Conservation (phyloP, 1,140 invertebrate genomes). For the Orius insidiosus region DNA sequence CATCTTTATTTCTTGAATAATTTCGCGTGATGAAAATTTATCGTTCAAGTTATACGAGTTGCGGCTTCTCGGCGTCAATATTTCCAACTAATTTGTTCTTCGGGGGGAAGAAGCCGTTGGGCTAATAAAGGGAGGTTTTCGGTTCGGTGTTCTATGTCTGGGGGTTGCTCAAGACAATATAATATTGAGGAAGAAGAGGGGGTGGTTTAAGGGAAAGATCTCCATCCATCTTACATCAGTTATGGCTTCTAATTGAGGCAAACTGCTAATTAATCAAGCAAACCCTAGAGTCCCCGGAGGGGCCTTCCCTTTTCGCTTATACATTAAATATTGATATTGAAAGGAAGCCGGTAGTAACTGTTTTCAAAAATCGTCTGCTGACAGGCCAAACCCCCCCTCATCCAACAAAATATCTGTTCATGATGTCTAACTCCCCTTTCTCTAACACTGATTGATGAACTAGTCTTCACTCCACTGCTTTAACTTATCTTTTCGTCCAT, state of each 20-base stretch:
- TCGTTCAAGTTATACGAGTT: conserved; percentile 6
- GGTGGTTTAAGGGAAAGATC: conserved; percentile 1
- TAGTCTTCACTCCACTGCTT: conserved; percentile 8
- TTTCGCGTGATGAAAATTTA: conserved; percentile 5
- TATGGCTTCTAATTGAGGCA: conserved; percentile 15
- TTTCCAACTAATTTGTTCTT: conserved; percentile 11
- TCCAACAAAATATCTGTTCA: conserved; percentile 17
- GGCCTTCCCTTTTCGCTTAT: conserved; percentile 7
- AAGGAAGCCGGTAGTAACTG: background rate
- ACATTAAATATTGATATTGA: conserved; percentile 17
- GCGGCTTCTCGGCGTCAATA: conserved; percentile 9
- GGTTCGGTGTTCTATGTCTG: conserved; percentile 11
- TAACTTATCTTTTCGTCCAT: no score
- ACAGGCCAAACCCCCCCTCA: background rate
- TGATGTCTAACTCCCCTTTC: conserved; percentile 11
- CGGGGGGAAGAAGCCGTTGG: background rate
- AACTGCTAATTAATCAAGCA: conserved; percentile 18
- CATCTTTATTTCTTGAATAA: no score
- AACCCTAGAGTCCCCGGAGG: conserved; percentile 4
- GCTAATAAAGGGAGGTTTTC: conserved; percentile 9
- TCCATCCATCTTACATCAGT: conserved; percentile 18
- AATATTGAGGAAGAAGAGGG: conserved; percentile 1
- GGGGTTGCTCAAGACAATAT: conserved; percentile 12
- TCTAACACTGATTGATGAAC: conserved; percentile 9
- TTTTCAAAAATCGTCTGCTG: background rate